These are phyloP conservation scores for Drosophila merina DNA, from an alignment of 2,888 invertebrate species.

Conservation along the genomic window DNA sequence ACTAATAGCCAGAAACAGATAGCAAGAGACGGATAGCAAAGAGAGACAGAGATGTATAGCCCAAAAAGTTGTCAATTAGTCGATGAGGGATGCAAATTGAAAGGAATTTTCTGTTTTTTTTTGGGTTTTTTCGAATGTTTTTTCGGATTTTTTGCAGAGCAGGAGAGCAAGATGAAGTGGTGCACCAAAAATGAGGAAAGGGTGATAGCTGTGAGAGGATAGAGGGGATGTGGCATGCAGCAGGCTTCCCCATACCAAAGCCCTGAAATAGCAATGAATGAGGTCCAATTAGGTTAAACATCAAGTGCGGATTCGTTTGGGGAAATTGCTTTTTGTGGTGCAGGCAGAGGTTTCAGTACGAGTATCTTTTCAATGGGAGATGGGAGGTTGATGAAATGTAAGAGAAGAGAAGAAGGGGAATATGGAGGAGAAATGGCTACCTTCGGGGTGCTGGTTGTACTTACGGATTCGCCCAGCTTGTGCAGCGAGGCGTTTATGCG, in stretches of 20 bases:
- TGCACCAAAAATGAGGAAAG: conserved; percentile 28
- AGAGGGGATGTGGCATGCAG: conserved; percentile 56
- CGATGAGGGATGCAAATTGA: conserved; percentile 31
- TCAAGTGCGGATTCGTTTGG: conserved; percentile 61
- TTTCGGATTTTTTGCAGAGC: conserved; percentile 12
- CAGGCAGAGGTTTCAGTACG: neutral
- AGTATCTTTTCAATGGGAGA: conserved; percentile 19
- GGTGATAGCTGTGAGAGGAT: neutral
- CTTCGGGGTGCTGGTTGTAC: conserved; percentile 67
- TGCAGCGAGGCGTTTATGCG: conserved; percentile 84
- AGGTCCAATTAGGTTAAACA: conserved; percentile 76
- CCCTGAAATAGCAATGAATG: conserved; percentile 66
- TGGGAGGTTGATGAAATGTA: conserved; percentile 2
- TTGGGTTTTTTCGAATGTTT: conserved; percentile 1
- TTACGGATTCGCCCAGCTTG: conserved; percentile 84
- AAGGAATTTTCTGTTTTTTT: conserved; percentile 9
- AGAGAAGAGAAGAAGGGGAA: neutral
- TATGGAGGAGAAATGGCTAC: conserved; percentile 10
- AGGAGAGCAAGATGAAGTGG: conserved; percentile 19
- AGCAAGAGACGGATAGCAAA: conserved; percentile 21
- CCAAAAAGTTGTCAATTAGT: conserved; percentile 30
- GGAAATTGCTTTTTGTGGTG: conserved; percentile 32
- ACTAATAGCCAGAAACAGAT: conserved; percentile 6
- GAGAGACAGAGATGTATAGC: conserved; percentile 15
- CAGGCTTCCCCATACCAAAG: conserved; percentile 26